Percentiles rank a stretch among this genome's conserved stretches.
Conservation (phyloP, 1,140 invertebrate genomes). For the Meloidogyne hapla region DNA sequence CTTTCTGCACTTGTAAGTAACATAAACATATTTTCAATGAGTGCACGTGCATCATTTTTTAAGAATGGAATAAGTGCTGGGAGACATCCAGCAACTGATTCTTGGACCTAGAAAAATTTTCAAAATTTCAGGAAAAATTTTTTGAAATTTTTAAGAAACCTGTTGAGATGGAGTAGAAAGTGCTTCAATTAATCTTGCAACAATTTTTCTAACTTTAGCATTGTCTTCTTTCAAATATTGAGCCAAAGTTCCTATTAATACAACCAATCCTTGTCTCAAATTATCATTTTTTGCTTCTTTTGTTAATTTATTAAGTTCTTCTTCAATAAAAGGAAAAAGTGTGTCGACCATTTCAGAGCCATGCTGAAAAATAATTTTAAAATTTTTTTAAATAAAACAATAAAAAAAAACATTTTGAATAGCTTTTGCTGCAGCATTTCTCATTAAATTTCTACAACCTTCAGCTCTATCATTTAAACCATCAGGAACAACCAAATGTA, state of each 20-base stretch:
- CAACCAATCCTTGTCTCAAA: constrained; percentile 88
- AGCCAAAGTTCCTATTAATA: constrained; percentile 92
- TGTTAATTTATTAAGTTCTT: constrained; percentile 76
- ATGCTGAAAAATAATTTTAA: constrained; percentile 42
- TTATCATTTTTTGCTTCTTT: constrained; percentile 86
- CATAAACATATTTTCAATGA: constrained; percentile 83
- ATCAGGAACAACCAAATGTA: constrained; percentile 70
- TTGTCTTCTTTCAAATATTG: constrained; percentile 88
- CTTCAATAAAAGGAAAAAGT: constrained; percentile 73
- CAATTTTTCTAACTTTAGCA: constrained; percentile 84
- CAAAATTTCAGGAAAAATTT: not conserved
- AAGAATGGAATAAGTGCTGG: constrained; percentile 87
- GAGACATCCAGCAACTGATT: constrained; percentile 92
- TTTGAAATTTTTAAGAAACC: constrained; percentile 65
- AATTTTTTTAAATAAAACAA: not conserved
- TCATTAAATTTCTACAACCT: constrained; percentile 82
- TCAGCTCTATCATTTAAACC: constrained; percentile 82
- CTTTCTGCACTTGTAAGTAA: constrained; percentile 87
- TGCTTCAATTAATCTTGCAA: constrained; percentile 82
- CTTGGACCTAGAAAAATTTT: constrained; percentile 76
- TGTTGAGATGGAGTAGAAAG: constrained; percentile 92
- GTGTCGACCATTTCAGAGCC: constrained; percentile 67
- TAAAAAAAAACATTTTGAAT: constrained; percentile 72
- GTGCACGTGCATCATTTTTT: constrained; percentile 80
- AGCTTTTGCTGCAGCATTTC: constrained; percentile 83